Percentiles rank a stretch among this genome's conserved stretches.
phyloP scores from a whole-genome alignment of 2,888 invertebrate species.

The Eutolmus rufibarbis region DNA sequence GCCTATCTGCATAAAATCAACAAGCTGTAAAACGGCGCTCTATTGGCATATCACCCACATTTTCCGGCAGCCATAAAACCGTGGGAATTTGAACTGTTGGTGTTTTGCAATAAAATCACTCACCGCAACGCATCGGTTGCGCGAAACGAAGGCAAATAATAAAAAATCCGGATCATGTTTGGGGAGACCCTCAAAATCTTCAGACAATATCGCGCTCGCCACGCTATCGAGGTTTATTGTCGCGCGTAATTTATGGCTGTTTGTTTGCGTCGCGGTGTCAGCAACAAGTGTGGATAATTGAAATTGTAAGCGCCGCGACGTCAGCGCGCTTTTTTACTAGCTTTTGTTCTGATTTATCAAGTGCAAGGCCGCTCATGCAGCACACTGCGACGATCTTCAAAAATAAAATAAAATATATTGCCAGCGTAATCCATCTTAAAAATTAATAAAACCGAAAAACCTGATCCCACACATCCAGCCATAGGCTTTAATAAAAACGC shows the following conservation, averaged over 20 bases:
- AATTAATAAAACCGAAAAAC: neutral
- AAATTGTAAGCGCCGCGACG: neutral
- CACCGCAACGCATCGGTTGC: neutral
- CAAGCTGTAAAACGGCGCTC: conserved; percentile 6
- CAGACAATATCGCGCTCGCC: neutral
- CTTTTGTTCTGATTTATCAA: neutral
- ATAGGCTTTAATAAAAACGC: neutral
- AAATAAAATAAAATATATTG: neutral
- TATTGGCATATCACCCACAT: conserved; percentile 28
- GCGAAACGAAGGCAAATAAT: neutral
- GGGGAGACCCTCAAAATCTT: neutral
- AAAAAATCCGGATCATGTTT: neutral
- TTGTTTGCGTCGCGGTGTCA: neutral
- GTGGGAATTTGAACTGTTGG: conserved; percentile 21
- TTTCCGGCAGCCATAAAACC: neutral
- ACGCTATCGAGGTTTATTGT: neutral
- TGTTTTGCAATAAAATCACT: conserved; percentile 10
- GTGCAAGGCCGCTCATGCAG: neutral
- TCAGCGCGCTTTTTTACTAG: neutral
- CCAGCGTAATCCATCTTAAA: neutral
- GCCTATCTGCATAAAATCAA: conserved; percentile 29
- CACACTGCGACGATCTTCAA: neutral
- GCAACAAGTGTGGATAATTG: neutral
- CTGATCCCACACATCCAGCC: neutral
- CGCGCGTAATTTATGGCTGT: neutral